Conservation (phyloP, 2,113 vertebrate species). For the Pycnonotus jocosus region DNA sequence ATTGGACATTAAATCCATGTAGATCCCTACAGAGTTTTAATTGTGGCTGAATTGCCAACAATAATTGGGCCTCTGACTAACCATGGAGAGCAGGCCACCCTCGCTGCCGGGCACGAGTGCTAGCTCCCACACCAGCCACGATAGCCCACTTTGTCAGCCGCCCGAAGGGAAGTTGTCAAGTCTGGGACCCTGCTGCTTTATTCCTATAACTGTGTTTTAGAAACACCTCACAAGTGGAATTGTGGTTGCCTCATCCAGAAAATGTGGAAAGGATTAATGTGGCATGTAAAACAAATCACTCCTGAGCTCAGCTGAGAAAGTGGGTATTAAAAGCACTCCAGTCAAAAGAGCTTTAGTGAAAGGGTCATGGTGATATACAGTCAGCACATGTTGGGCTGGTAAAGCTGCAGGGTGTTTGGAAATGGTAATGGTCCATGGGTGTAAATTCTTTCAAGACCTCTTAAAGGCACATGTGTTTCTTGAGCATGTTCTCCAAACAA, state of each 20-base stretch:
- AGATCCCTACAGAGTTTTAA: slow-evolving; percentile 78
- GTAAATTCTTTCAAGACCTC: slow-evolving; percentile 87
- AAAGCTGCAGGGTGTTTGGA: slow-evolving; percentile 82
- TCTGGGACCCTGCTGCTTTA: slow-evolving; percentile 82
- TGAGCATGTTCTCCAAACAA: slow-evolving; percentile 77
- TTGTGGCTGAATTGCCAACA: slow-evolving; percentile 79
- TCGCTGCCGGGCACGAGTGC: slow-evolving; percentile 65
- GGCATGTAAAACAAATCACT: slow-evolving; percentile 89
- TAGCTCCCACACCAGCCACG: slow-evolving; percentile 61
- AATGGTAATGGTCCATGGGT: slow-evolving; percentile 85
- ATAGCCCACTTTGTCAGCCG: slow-evolving; percentile 75
- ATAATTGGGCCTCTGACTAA: slow-evolving; percentile 75
- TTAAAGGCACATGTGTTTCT: slow-evolving; percentile 84
- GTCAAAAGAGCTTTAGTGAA: slow-evolving; percentile 81
- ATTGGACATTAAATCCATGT: slow-evolving; percentile 52
- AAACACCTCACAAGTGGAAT: slow-evolving; percentile 86
- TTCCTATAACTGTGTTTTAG: slow-evolving; percentile 80
- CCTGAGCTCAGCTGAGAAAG: slow-evolving; percentile 84
- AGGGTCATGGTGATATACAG: slow-evolving; percentile 79
- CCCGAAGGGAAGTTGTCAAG: slow-evolving; percentile 82
- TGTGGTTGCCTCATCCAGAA: slow-evolving; percentile 84
- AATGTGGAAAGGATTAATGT: slow-evolving; percentile 93
- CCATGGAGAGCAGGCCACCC: slow-evolving; percentile 70
- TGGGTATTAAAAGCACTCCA: slow-evolving; percentile 83
- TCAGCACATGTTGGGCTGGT: slow-evolving; percentile 81